Percentiles rank a stretch among this genome's conserved stretches.
Conservation (phyloP, 2,113 vertebrate genomes). For the Rhadina sibilatrix region DNA sequence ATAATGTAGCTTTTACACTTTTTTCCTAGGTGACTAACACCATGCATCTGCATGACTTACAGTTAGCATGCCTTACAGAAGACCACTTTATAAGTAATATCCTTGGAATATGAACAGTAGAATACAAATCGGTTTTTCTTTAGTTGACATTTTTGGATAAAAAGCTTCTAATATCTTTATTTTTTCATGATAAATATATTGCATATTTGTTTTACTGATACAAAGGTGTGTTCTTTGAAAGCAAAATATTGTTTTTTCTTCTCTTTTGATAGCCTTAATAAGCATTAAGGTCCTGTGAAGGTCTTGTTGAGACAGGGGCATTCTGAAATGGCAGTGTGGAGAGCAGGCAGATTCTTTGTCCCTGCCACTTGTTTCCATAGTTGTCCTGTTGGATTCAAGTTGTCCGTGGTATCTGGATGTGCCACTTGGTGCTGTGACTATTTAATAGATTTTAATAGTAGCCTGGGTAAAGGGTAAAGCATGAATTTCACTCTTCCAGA, state of each 20-base stretch:
- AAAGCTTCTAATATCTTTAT: not conserved
- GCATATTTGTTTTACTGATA: not conserved
- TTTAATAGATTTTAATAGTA: not conserved
- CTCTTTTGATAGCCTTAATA: not conserved
- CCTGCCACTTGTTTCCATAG: not conserved
- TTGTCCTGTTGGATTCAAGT: not conserved
- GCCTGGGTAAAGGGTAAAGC: not conserved
- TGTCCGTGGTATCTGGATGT: not conserved
- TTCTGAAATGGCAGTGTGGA: not conserved
- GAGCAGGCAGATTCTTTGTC: not conserved
- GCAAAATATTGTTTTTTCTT: not conserved
- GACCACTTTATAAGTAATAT: not conserved
- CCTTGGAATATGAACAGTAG: not conserved
- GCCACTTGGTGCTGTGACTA: rapidly evolving
- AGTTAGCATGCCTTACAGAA: not conserved
- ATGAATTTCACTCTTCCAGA: not conserved
- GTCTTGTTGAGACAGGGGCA: not conserved
- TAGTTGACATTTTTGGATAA: not conserved
- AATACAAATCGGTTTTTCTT: not conserved
- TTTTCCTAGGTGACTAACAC: not conserved
- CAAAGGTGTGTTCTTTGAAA: not conserved
- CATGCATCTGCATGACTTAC: not conserved
- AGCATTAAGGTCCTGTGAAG: not conserved
- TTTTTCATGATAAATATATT: not conserved
- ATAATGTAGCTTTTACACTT: not conserved